Conservation (phyloP, 2,113 vertebrate species). For the Podarcis muralis region DNA sequence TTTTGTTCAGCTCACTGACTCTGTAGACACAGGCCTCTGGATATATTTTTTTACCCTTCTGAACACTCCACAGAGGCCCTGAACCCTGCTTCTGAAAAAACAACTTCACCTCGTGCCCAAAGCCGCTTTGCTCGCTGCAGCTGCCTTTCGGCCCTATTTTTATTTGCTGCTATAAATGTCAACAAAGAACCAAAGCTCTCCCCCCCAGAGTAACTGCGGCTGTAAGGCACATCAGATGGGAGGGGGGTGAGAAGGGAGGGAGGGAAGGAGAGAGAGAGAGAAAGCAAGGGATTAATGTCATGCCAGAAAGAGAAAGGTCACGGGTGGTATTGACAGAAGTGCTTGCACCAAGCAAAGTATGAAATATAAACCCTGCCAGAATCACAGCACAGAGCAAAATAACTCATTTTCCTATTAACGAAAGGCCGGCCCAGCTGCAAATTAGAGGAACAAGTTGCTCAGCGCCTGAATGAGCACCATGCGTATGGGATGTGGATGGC, state of each 20-base stretch:
- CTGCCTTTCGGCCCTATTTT: not conserved
- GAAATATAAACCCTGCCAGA: not conserved
- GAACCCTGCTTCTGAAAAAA: not conserved
- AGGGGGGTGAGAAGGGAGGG: not conserved
- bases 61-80: not conserved
- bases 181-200: not conserved
- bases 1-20: not conserved
- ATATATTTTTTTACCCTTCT: no score
- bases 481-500: no score
- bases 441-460: not conserved
- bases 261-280: not conserved
- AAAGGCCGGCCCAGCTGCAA: not conserved
- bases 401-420: conserved; percentile 37
- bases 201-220: not conserved
- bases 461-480: not conserved
- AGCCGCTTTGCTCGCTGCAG: not conserved
- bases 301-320: conserved; percentile 9
- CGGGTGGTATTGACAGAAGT: not conserved
- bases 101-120: not conserved
- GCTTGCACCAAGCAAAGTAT: not conserved
- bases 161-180: conserved; percentile 1
- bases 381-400: not conserved
- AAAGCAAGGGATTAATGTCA: not conserved
- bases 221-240: not conserved
- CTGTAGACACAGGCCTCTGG: no score